Evolutionary conservation across 2,888 invertebrate genomes (phyloP).

Genomic region (Patella pellucida): DNA sequence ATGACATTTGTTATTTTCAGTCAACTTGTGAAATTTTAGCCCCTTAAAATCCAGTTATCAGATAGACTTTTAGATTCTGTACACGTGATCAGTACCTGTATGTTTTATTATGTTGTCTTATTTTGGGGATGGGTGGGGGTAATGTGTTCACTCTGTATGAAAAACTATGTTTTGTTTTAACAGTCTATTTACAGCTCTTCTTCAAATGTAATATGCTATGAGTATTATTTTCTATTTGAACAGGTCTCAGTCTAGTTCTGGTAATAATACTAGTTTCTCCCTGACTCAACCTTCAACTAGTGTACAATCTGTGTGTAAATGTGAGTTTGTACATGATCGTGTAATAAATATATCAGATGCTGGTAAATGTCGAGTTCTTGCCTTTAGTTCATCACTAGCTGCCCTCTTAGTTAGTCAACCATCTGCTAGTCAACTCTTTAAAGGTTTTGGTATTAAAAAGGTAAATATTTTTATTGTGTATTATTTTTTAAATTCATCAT

Average conservation of each 20-base stretch:
- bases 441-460: conserved; percentile 85
- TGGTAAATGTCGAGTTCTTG: conserved; percentile 85
- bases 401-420: conserved; percentile 83
- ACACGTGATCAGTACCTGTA: too few relatives aligned
- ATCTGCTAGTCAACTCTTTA: conserved; percentile 79
- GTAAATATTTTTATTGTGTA: conserved; percentile 68
- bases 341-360: conserved; percentile 71
- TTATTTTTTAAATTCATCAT: too few relatives aligned
- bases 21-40: too few relatives aligned
- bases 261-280: neutral
- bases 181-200: too few relatives aligned
- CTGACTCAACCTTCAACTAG: neutral
- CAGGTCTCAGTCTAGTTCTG: neutral
- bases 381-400: conserved; percentile 75
- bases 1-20: too few relatives aligned
- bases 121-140: too few relatives aligned
- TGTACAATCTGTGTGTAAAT: conserved; percentile 31
- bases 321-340: conserved; percentile 48
- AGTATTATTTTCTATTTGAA: neutral
- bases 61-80: too few relatives aligned
- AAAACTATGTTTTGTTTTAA: too few relatives aligned
- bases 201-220: neutral
- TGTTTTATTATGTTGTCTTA: too few relatives aligned
- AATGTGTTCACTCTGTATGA: too few relatives aligned
- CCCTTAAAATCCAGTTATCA: too few relatives aligned